Percentiles rank a stretch among this genome's conserved stretches.
These are phyloP conservation scores for Trichonephila clavipes DNA, from an alignment of 1,140 invertebrate species.

Conservation along the genomic window DNA sequence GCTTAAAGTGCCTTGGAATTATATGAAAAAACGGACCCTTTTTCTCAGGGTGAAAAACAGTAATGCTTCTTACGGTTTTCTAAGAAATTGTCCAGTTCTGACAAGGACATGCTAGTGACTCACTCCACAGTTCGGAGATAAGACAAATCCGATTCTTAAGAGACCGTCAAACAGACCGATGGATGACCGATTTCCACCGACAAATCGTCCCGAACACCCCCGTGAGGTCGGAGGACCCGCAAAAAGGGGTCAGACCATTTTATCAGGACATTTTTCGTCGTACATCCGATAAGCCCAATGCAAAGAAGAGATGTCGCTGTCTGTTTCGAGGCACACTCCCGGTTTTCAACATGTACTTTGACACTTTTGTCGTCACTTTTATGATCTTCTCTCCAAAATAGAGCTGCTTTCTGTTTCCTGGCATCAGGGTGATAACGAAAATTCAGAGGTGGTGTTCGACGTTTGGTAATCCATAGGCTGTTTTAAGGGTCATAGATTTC, in stretches of 20 bases:
- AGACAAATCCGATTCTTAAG: neutral
- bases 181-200: neutral
- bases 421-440: neutral
- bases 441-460: too few relatives aligned
- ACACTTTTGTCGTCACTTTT: slow-evolving; percentile 29
- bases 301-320: neutral
- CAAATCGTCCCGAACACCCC: neutral
- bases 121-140: neutral
- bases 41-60: neutral
- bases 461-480: too few relatives aligned
- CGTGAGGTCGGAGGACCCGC: neutral
- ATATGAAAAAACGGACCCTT: neutral
- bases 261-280: slow-evolving; percentile 1
- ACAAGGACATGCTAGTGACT: slow-evolving; percentile 1
- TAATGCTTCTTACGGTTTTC: neutral
- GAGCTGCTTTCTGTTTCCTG: slow-evolving; percentile 1
- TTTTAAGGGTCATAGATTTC: too few relatives aligned
- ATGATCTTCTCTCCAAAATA: neutral
- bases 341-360: slow-evolving; percentile 16
- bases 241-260: slow-evolving; percentile 11
- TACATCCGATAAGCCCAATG: neutral
- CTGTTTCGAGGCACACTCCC: neutral
- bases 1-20: neutral
- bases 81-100: slow-evolving; percentile 7
- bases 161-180: slow-evolving; percentile 9